phyloP scores from a whole-genome alignment of 2,888 invertebrate species.

The Trissoscelio sp. region DNA sequence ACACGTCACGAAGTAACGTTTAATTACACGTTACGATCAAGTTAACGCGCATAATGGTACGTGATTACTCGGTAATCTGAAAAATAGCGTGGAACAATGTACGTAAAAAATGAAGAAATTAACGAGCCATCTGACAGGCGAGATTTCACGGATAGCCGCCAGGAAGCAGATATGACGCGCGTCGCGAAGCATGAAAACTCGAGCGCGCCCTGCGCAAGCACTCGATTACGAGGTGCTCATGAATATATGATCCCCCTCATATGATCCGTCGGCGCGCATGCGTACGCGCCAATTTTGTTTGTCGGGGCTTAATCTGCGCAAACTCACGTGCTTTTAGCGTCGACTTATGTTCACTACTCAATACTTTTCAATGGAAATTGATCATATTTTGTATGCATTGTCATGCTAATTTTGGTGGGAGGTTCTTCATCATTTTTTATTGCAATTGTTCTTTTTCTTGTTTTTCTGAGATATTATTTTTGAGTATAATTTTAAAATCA shows the following conservation, averaged over 20 bases:
- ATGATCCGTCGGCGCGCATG: conserved; percentile 26
- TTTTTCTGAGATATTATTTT: too few relatives aligned
- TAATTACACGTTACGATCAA: conserved; percentile 60
- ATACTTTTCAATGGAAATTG: conserved; percentile 33
- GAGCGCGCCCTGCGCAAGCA: conserved; percentile 79
- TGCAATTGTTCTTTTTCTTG: too few relatives aligned
- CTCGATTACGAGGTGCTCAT: conserved; percentile 68
- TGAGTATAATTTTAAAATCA: too few relatives aligned
- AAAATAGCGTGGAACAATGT: conserved; percentile 63
- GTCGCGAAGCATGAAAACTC: conserved; percentile 82
- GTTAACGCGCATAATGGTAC: conserved; percentile 54
- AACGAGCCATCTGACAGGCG: conserved; percentile 66
- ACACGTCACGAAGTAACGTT: conserved; percentile 52
- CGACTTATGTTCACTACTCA: conserved; percentile 17
- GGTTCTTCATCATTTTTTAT: too few relatives aligned
- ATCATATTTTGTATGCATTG: conserved; percentile 8
- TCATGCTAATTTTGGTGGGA: too few relatives aligned
- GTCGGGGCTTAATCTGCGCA: conserved; percentile 5
- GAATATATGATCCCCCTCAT: conserved; percentile 59
- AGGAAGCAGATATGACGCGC: conserved; percentile 83
- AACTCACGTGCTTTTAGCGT: conserved; percentile 5
- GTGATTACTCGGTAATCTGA: conserved; percentile 58
- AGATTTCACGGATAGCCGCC: conserved; percentile 72
- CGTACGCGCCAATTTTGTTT: conserved; percentile 5
- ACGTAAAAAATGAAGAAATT: conserved; percentile 59